Evolutionary conservation across 1,140 invertebrate genomes (phyloP).

Genomic region (Trichogramma pretiosum): DNA sequence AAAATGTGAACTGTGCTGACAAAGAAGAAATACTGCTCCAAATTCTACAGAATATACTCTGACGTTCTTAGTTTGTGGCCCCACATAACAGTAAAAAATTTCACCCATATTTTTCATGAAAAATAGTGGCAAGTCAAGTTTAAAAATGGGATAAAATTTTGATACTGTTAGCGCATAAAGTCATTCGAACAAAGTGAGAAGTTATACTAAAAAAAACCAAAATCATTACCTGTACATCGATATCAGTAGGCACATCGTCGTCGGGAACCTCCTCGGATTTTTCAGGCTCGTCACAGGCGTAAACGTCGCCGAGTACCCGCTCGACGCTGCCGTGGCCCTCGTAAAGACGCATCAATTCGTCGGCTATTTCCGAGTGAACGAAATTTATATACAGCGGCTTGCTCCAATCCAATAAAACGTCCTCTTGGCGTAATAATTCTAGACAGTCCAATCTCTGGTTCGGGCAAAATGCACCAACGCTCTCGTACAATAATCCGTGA

Average conservation of each 20-base stretch:
- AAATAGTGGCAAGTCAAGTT: too few relatives aligned
- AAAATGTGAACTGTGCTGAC: too few relatives aligned
- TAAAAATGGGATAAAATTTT: too few relatives aligned
- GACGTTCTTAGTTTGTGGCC: too few relatives aligned
- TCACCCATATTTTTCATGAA: too few relatives aligned
- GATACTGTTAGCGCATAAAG: too few relatives aligned
- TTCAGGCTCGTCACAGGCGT: constrained; percentile 53
- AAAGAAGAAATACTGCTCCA: too few relatives aligned
- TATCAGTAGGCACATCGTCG: constrained; percentile 5
- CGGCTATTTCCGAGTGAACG: constrained; percentile 66
- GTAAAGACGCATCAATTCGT: constrained; percentile 60
- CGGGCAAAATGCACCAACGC: constrained; percentile 73
- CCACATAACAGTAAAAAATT: too few relatives aligned
- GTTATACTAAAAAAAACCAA: too few relatives aligned
- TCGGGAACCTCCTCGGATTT: constrained; percentile 20
- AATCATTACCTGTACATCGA: constrained; percentile 30
- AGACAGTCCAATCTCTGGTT: constrained; percentile 60
- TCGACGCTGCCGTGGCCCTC: constrained; percentile 56
- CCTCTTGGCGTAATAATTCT: constrained; percentile 60
- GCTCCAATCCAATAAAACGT: constrained; percentile 66
- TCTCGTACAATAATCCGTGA: constrained; percentile 67
- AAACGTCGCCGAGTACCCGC: constrained; percentile 67
- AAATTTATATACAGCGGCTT: constrained; percentile 74
- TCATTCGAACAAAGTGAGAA: too few relatives aligned
- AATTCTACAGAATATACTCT: too few relatives aligned